These are phyloP conservation scores for Acrobasis repandana DNA, from an alignment of 2,888 invertebrate genomes.

Conservation along the genomic window DNA sequence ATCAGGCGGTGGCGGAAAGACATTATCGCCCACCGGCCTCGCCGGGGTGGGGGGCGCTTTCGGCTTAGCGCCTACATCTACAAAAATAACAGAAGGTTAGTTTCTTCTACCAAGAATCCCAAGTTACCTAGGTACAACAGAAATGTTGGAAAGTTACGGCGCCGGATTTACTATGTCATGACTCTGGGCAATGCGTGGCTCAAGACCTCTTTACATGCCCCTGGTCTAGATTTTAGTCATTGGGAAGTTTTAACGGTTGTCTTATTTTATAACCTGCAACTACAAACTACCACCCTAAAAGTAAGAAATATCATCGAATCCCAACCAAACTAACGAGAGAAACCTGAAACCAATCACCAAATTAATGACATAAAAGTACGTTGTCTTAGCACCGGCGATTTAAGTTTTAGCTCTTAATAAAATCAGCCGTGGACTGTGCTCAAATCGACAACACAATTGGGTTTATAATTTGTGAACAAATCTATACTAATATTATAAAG, in stretches of 20 bases:
- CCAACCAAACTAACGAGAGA: neutral
- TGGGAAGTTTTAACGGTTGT: too few species aligned
- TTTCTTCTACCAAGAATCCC: neutral
- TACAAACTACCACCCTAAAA: neutral
- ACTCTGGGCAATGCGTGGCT: too few species aligned
- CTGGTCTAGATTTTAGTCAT: too few species aligned
- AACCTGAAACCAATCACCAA: neutral
- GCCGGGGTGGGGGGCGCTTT: conserved; percentile 81
- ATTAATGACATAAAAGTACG: neutral
- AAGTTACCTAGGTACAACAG: too few species aligned
- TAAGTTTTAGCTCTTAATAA: neutral
- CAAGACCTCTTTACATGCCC: too few species aligned
- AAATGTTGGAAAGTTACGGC: too few species aligned
- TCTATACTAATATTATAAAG: too few species aligned
- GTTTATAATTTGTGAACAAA: too few species aligned
- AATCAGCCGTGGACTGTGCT: too few species aligned
- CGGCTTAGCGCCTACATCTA: conserved; percentile 83
- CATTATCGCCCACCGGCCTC: conserved; percentile 84
- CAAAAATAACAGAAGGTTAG: conserved; percentile 64
- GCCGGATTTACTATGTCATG: too few species aligned
- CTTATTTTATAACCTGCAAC: too few species aligned
- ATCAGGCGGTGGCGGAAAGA: conserved; percentile 86
- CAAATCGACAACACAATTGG: too few species aligned
- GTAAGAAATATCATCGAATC: neutral
- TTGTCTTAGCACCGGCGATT: neutral